Evolutionary conservation across 1,140 invertebrate species (phyloP).

Genomic region (Ladona fulva): DNA sequence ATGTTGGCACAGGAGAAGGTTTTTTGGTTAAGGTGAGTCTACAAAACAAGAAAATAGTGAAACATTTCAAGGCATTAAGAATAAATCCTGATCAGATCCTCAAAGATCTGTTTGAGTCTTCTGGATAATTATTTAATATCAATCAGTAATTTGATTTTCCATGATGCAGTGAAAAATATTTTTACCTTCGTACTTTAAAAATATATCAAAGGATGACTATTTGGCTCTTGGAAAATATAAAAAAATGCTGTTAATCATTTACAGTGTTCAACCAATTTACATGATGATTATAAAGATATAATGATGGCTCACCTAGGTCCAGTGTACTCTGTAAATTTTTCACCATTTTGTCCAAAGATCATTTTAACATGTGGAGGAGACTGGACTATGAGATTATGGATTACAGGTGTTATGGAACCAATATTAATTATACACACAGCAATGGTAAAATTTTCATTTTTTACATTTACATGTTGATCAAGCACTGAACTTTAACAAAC

Average conservation of each 20-base stretch:
- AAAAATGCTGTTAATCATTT: background rate
- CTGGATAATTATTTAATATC: no score
- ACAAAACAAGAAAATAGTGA: no score
- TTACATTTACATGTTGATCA: background rate
- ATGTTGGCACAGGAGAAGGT: background rate
- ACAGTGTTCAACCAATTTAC: background rate
- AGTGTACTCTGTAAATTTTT: conserved; percentile 66
- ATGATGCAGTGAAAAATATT: no score
- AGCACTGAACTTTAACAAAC: no score
- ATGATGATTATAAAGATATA: background rate
- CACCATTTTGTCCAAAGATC: conserved; percentile 63
- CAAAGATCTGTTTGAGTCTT: no score
- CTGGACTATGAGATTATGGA: conserved; percentile 68
- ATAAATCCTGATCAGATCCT: no score
- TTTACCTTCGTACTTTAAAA: no score
- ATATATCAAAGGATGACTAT: no score
- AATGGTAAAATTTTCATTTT: background rate
- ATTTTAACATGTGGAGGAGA: conserved; percentile 77
- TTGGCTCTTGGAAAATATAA: background rate
- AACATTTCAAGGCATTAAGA: no score
- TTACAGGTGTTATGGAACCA: conserved; percentile 52
- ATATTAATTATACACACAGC: conserved; percentile 36
- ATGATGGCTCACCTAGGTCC: conserved; percentile 70
- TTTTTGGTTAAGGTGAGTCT: background rate
- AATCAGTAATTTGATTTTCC: no score